Percentiles rank a stretch among this genome's conserved stretches.
Conservation (phyloP, 2,888 invertebrate genomes). For the Cantharis rufa region DNA sequence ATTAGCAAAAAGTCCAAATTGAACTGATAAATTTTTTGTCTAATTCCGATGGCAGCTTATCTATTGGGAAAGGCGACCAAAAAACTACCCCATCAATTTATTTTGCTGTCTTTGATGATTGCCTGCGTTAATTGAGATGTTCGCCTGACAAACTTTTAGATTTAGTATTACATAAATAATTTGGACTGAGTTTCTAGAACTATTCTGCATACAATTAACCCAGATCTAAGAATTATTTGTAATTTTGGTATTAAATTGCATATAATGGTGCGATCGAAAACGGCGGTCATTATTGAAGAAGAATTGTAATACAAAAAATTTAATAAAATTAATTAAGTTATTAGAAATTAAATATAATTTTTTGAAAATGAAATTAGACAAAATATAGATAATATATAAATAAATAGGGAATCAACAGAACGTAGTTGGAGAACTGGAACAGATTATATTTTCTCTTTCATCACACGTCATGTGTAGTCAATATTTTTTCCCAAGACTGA, state of each 20-base stretch:
- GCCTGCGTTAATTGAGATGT: not conserved
- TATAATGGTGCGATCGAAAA: no score
- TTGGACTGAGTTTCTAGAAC: not conserved
- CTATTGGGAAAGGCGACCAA: not conserved
- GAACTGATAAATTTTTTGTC: not conserved
- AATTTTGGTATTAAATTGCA: not conserved
- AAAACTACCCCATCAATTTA: not conserved
- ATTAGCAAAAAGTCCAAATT: not conserved
- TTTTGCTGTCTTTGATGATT: not conserved
- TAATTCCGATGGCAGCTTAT: not conserved
- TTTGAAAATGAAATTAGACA: no score
- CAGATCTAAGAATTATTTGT: not conserved
- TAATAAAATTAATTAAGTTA: no score
- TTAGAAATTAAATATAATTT: no score
- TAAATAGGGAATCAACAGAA: no score
- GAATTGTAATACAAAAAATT: no score
- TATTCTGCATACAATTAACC: not conserved
- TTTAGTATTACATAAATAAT: not conserved
- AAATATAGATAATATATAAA: no score
- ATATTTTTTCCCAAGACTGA: no score
- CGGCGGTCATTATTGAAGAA: no score
- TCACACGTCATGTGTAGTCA: no score
- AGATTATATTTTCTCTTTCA: no score
- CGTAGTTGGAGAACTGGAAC: no score
- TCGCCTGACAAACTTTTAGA: not conserved